These are phyloP conservation scores for Paracyclopina nana DNA, from an alignment of 1,140 invertebrate genomes.

Conservation along the genomic window DNA sequence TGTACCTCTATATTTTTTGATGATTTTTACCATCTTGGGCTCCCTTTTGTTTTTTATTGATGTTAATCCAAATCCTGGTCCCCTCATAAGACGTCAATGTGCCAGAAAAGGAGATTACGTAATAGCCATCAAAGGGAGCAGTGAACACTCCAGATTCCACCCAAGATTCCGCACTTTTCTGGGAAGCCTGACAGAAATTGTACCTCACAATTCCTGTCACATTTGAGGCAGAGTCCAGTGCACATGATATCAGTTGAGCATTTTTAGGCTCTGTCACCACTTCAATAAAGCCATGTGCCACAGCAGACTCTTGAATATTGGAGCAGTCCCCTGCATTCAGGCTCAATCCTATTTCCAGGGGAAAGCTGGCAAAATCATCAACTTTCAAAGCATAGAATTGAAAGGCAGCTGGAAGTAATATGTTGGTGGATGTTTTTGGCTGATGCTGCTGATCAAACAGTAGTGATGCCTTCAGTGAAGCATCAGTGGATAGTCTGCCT, in stretches of 20 bases:
- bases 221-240: not conserved
- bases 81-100: not conserved
- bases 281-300: not conserved
- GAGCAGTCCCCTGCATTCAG: not conserved
- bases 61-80: not conserved
- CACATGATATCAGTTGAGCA: not conserved
- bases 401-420: no score
- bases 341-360: not conserved
- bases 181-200: constrained; percentile 1
- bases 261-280: not conserved
- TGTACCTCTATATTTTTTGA: no score
- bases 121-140: not conserved
- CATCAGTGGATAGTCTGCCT: no score
- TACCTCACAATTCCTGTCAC: not conserved
- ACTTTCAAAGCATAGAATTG: no score
- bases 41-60: no score
- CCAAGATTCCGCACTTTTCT: not conserved
- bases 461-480: no score
- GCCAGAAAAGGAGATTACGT: not conserved
- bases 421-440: no score
- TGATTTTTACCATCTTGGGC: no score
- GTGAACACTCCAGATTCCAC: not conserved
- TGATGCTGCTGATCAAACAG: no score
- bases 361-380: not conserved
- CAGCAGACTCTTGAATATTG: not conserved